Conservation (phyloP, 2,888 invertebrate species). For the Nephrocerus scutellatus region DNA sequence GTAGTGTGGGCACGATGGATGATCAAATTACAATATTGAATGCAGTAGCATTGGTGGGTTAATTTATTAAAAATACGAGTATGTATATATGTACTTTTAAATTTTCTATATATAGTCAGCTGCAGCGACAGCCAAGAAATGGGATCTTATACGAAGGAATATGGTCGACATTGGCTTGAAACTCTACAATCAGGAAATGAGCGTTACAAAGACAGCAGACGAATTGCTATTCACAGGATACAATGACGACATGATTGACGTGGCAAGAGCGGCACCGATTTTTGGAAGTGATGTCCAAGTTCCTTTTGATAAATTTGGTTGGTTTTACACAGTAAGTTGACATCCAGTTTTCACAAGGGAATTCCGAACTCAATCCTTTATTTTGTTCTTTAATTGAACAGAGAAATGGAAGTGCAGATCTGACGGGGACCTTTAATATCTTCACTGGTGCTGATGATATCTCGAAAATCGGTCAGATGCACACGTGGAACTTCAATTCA, state of each 20-base stretch:
- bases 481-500: slow-evolving; percentile 64
- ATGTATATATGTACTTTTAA: neutral
- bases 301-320: slow-evolving; percentile 72
- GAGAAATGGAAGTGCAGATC: slow-evolving; percentile 70
- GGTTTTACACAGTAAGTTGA: slow-evolving; percentile 67
- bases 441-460: slow-evolving; percentile 61
- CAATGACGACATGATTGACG: slow-evolving; percentile 62
- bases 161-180: slow-evolving; percentile 56
- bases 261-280: slow-evolving; percentile 56
- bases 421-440: slow-evolving; percentile 72
- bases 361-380: too few species aligned
- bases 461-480: slow-evolving; percentile 59
- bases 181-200: slow-evolving; percentile 52
- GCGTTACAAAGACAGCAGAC: slow-evolving; percentile 57
- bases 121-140: slow-evolving; percentile 50
- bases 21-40: slow-evolving; percentile 70
- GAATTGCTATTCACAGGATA: slow-evolving; percentile 77
- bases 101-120: slow-evolving; percentile 46
- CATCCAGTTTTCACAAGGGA: too few species aligned
- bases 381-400: too few species aligned
- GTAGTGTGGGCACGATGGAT: slow-evolving; percentile 60
- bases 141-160: slow-evolving; percentile 54
- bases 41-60: slow-evolving; percentile 67
- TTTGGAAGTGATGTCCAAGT: slow-evolving; percentile 53
- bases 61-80: slow-evolving; percentile 15